These are phyloP conservation scores for Mobula hypostoma DNA, from an alignment of 2,113 vertebrate genomes.

Conservation along the genomic window DNA sequence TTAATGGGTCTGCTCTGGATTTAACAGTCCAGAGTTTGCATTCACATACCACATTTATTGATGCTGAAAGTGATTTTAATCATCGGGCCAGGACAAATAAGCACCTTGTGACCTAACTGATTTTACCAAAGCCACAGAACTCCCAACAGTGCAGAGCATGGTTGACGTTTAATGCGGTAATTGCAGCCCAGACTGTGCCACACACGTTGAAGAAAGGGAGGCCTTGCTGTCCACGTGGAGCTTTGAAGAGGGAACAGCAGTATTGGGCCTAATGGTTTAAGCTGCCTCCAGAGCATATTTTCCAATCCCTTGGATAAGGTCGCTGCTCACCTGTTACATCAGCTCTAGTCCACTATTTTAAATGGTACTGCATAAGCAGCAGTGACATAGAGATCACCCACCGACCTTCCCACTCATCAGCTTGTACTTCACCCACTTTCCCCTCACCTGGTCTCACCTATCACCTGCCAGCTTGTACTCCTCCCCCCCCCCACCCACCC, in stretches of 20 bases:
- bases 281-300: neutral
- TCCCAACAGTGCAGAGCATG: no score
- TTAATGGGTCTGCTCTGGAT: neutral
- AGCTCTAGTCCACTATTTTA: neutral
- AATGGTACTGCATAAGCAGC: neutral
- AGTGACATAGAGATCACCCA: neutral
- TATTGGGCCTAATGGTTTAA: neutral
- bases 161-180: neutral
- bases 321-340: neutral
- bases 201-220: neutral
- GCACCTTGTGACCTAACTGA: neutral
- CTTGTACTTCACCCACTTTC: no score
- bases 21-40: neutral
- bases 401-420: neutral
- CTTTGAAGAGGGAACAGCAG: neutral
- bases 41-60: neutral
- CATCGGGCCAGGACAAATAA: neutral
- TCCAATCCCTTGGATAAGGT: neutral
- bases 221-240: neutral
- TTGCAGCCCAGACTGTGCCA: neutral
- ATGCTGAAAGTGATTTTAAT: neutral
- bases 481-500: no score
- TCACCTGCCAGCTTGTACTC: no score
- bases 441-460: no score
- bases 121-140: neutral